Evolutionary conservation across 2,113 vertebrate species (phyloP).

Genomic region (Rhinolophus ferrumequinum): DNA sequence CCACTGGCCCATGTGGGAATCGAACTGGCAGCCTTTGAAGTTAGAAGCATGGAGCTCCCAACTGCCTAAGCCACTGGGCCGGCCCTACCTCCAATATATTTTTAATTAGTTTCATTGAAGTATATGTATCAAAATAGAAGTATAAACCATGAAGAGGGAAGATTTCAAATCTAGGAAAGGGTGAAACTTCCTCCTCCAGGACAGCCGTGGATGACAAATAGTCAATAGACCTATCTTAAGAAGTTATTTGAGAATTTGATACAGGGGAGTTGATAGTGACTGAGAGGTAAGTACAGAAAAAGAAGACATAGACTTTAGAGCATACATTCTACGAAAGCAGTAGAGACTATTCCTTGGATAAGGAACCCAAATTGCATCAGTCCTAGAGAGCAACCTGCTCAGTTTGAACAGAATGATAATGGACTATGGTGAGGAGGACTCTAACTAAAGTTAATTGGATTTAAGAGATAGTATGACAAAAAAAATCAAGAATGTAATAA

Average conservation of each 20-base stretch:
- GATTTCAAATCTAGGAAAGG: not conserved
- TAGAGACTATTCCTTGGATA: not conserved
- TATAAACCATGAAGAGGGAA: not conserved
- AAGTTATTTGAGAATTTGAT: not conserved
- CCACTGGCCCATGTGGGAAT: too few species aligned
- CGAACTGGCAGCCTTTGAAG: too few species aligned
- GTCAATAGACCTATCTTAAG: not conserved
- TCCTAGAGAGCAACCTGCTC: not conserved
- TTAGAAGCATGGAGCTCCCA: too few species aligned
- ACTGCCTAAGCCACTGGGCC: too few species aligned
- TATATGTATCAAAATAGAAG: not conserved
- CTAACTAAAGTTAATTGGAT: not conserved
- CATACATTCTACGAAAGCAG: not conserved
- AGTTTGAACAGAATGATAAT: not conserved
- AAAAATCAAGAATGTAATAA: not conserved
- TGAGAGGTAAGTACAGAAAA: not conserved
- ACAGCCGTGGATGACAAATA: not conserved
- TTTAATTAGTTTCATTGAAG: not conserved
- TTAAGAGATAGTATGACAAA: not conserved
- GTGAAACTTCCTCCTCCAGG: not conserved
- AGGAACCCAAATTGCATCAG: not conserved
- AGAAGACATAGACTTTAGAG: not conserved
- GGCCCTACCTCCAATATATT: not conserved
- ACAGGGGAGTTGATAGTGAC: not conserved
- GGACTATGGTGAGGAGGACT: not conserved